phyloP scores from a whole-genome alignment of 2,888 invertebrate species.

The Stenoptilia bipunctidactyla region DNA sequence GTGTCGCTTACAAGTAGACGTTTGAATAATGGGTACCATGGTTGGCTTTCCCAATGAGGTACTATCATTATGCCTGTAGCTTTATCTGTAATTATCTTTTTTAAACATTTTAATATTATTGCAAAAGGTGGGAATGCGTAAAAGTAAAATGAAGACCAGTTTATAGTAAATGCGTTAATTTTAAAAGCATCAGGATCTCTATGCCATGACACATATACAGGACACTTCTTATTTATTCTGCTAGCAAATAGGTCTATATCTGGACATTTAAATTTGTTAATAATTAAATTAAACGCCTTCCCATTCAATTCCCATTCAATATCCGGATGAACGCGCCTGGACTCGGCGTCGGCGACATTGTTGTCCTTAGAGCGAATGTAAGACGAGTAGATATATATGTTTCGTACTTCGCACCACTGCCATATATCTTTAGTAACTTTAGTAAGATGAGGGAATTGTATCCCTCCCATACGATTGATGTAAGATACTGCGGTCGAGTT shows the following conservation, averaged over 20 bases:
- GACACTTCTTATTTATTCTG: neutral
- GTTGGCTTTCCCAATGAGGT: neutral
- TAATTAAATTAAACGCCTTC: neutral
- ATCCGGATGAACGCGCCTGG: neutral
- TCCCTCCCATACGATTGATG: neutral
- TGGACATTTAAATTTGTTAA: neutral
- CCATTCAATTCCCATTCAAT: neutral
- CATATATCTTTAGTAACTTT: neutral
- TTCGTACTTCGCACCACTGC: neutral
- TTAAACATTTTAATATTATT: neutral
- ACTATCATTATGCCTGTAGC: neutral
- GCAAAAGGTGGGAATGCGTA: neutral
- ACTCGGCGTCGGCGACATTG: neutral
- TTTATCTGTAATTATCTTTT: neutral
- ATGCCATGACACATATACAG: neutral
- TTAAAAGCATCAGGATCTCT: neutral
- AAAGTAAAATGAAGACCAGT: neutral
- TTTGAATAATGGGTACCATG: neutral
- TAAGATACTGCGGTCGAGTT: neutral
- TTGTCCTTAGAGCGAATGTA: neutral
- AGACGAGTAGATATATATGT: neutral
- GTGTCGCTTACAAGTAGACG: neutral
- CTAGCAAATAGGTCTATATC: neutral
- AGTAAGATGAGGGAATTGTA: neutral
- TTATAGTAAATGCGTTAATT: neutral